Base-by-base conservation (phyloP, 2,797 vertebrate genomes). In the Echeneis naucrates region DNA sequence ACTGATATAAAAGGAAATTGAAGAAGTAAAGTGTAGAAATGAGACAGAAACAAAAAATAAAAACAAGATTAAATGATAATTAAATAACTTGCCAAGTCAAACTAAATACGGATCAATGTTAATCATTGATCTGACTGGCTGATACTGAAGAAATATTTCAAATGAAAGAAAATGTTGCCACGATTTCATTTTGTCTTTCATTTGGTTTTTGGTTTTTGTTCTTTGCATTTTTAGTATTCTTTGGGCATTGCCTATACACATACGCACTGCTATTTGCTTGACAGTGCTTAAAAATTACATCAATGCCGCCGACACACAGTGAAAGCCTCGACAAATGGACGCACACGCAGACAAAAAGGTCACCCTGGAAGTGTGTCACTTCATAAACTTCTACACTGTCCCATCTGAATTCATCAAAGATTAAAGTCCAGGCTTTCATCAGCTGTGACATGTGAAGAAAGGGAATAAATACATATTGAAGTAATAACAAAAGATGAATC, bases 401-500 rank as follows among this genome's bases (percentile, higher is more conserved):
- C 27, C 33, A 0, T 35, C 40, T 75, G 71, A 84, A 78, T 82
- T 77, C 4, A 72, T 51, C 42, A 54, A 51, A 51, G 72, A 85
- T 87, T 90, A 89, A 83, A 78, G 62, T 32, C 45, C 54, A 21
- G 17, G 33, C 40, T 78, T 80, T 88, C 75, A 81, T 91, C 76
- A 65, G 60, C 75, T 45, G 42, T 77, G 72, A 80, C 75, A 89
- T 76, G 71, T 81, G 79, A 91, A 87, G 68, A 86, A 91, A 88
- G 38, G 71, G 71, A 88, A 87, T 82, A 87, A 87, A 91, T 86
- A 75, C 75, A 87, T 81, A 85, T 78, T 85, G 77, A 89, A 90
- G 82, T 83, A 86, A 90, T 90, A 88, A 89, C 74, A 87, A 69
- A 73, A 79, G 72, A 86, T 77, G 80, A 83, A 81, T 80, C 78